phyloP scores from a whole-genome alignment of 2,797 vertebrate genomes.

The Triplophysa yarkandensis region DNA sequence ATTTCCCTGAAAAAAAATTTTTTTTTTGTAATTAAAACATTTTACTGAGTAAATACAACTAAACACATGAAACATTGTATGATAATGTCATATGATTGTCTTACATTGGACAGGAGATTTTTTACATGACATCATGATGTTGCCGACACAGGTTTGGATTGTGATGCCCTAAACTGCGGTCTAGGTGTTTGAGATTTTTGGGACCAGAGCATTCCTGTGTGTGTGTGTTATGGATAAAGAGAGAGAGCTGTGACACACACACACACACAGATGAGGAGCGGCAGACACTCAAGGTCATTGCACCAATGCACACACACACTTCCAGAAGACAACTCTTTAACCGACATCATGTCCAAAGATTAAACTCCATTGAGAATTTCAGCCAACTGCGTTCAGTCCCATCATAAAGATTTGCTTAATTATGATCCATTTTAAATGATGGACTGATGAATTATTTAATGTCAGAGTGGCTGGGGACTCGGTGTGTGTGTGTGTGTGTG shows the following conservation, averaged over 20 bases:
- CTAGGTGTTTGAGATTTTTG: not conserved
- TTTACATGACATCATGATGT: not conserved
- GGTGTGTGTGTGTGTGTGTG: slow-evolving; percentile 17
- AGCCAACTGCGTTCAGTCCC: slow-evolving; percentile 8
- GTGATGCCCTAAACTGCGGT: not conserved
- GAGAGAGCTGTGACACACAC: not conserved
- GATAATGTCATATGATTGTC: not conserved
- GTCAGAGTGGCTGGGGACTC: not conserved
- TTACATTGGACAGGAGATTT: not conserved
- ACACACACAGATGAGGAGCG: not conserved
- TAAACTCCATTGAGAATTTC: slow-evolving; percentile 37
- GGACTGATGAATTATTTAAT: slow-evolving; percentile 29
- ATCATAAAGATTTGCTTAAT: slow-evolving; percentile 35
- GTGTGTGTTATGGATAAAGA: not conserved
- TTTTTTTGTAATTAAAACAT: too few species aligned
- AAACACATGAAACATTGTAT: too few species aligned
- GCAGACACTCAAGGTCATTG: slow-evolving; percentile 31
- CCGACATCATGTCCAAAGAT: slow-evolving; percentile 25
- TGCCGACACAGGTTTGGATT: not conserved
- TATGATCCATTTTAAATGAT: slow-evolving; percentile 32
- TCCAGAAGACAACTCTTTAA: not conserved
- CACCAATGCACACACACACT: slow-evolving; percentile 25
- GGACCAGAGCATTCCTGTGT: not conserved
- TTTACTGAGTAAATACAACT: too few species aligned
- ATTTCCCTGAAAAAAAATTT: too few species aligned